Percentiles rank a stretch among this genome's conserved stretches.
These are phyloP conservation scores for Priapulus caudatus DNA, from an alignment of 2,888 invertebrate species.

Conservation along the genomic window DNA sequence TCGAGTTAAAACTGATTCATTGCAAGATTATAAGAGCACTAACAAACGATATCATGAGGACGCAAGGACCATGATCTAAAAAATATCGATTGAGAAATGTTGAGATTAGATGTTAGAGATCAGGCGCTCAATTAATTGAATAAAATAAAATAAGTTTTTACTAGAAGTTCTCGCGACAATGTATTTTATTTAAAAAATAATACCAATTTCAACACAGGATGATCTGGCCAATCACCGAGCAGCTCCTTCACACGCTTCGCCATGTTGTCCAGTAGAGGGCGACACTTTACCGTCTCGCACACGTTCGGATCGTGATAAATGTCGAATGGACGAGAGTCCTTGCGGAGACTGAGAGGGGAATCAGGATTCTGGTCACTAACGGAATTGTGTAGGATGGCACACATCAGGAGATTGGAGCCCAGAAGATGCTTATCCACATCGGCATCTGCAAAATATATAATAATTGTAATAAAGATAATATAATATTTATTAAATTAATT, in stretches of 20 bases:
- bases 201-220: conserved; percentile 72
- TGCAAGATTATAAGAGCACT: no score
- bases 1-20: no score
- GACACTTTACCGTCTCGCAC: conserved; percentile 58
- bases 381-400: neutral
- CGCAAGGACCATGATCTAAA: no score
- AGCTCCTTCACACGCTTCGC: conserved; percentile 47
- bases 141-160: neutral
- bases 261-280: conserved; percentile 55
- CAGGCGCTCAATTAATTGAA: conserved; percentile 7
- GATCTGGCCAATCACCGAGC: conserved; percentile 71
- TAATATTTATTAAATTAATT: no score
- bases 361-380: neutral
- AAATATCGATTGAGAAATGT: no score
- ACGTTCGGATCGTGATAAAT: conserved; percentile 75
- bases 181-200: conserved; percentile 5
- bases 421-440: no score
- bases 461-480: no score
- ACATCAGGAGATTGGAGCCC: no score
- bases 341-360: neutral
- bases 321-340: conserved; percentile 39
- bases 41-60: no score
- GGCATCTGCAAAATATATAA: no score
- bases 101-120: no score
- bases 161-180: neutral